phyloP scores from a whole-genome alignment of 1,140 invertebrate genomes.

The Oedothorax gibbosus region DNA sequence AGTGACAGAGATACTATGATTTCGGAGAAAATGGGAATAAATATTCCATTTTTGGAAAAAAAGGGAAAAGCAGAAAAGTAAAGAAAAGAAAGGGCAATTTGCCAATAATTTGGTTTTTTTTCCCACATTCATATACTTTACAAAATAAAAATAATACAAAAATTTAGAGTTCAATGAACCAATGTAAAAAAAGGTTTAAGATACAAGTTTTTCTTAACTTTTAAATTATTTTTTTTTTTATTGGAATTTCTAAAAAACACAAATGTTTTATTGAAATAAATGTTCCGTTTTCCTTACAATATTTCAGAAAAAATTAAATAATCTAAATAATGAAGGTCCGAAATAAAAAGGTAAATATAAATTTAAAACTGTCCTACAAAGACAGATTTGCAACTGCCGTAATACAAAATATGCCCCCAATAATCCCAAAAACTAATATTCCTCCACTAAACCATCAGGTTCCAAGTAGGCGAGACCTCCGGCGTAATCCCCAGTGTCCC shows the following conservation, averaged over 20 bases:
- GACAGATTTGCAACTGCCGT: too few species aligned
- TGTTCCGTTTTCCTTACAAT: background rate
- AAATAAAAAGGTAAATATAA: background rate
- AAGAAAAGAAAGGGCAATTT: conserved; percentile 27
- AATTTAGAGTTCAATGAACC: background rate
- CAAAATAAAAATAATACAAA: too few species aligned
- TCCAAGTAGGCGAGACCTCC: conserved; percentile 81
- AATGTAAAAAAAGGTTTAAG: too few species aligned
- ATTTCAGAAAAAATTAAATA: background rate
- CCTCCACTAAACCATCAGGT: conserved; percentile 70
- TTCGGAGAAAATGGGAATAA: conserved; percentile 84
- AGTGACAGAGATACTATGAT: conserved; percentile 85
- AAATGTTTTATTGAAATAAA: background rate
- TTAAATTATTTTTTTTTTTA: background rate
- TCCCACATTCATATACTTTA: background rate
- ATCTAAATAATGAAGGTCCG: background rate
- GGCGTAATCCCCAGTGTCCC: conserved; percentile 87
- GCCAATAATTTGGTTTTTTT: background rate
- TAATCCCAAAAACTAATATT: background rate
- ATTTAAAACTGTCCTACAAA: too few species aligned
- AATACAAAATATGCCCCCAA: background rate
- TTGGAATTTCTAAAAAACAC: background rate
- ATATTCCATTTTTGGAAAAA: conserved; percentile 86
- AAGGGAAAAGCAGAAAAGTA: conserved; percentile 82
- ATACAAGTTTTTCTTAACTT: background rate